phyloP scores from a whole-genome alignment of 1,140 invertebrate species.

The Pomacea maculata region DNA sequence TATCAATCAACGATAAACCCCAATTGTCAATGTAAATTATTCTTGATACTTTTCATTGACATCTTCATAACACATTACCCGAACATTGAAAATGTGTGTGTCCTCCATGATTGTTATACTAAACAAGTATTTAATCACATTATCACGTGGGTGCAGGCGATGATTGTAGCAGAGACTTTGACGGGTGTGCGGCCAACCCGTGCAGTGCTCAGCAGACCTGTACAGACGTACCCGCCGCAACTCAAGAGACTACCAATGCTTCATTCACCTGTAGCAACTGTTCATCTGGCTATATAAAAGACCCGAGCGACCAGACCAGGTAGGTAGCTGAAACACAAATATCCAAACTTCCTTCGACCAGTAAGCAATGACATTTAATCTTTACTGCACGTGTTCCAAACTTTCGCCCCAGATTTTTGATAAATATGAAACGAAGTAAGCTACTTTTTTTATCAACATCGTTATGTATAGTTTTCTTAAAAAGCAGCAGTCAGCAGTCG shows the following conservation, averaged over 20 bases:
- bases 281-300: neutral
- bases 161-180: neutral
- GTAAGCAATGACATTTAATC: neutral
- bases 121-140: no score
- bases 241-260: neutral
- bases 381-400: neutral
- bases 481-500: neutral
- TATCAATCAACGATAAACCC: no score
- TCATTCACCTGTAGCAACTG: neutral
- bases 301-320: neutral
- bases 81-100: no score
- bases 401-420: neutral
- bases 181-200: neutral
- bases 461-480: neutral
- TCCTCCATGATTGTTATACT: no score
- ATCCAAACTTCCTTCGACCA: neutral
- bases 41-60: no score
- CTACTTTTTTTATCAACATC: neutral
- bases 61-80: no score
- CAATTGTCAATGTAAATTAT: no score
- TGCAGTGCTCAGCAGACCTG: neutral
- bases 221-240: neutral
- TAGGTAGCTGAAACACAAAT: neutral
- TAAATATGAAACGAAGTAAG: no score
- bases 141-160: neutral